Evolutionary conservation across 2,113 vertebrate genomes (phyloP).

Genomic region (Casuarius casuarius): DNA sequence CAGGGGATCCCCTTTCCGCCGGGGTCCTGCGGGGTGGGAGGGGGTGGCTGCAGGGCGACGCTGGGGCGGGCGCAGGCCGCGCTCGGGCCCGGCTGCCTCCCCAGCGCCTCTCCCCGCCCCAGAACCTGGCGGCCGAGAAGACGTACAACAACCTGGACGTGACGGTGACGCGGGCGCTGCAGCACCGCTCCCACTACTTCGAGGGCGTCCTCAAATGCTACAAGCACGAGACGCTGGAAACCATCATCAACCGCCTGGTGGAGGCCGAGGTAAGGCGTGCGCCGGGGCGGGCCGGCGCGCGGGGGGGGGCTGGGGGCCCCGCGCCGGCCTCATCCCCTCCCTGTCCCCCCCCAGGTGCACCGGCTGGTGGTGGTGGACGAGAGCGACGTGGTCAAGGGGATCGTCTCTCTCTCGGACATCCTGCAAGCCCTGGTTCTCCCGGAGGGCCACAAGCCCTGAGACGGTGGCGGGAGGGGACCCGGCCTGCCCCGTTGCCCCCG

Average conservation of each 20-base stretch:
- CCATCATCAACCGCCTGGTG: conserved; percentile 94
- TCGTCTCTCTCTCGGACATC: conserved; percentile 95
- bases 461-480: neutral
- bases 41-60: neutral
- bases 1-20: too few species aligned
- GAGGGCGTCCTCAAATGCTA: conserved; percentile 96
- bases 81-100: neutral
- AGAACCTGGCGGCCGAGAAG: conserved; percentile 98
- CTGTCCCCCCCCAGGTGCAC: conserved; percentile 83
- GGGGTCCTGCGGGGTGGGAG: neutral
- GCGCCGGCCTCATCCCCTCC: neutral
- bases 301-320: neutral
- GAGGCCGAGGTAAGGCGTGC: conserved; percentile 88
- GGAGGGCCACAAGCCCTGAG: conserved; percentile 72
- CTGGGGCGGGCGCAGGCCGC: neutral
- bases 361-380: conserved; percentile 95
- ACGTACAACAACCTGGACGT: conserved; percentile 98
- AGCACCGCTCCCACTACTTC: conserved; percentile 96
- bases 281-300: neutral
- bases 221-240: conserved; percentile 90
- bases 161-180: conserved; percentile 93
- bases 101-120: neutral
- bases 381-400: conserved; percentile 93
- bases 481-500: neutral
- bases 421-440: conserved; percentile 93